A percentile compares a stretch with the other conserved stretches of the same genome.
Evolutionary conservation across 92 coral and sea anemone species (phyloP).

Genomic region (Palythoa grandis): DNA sequence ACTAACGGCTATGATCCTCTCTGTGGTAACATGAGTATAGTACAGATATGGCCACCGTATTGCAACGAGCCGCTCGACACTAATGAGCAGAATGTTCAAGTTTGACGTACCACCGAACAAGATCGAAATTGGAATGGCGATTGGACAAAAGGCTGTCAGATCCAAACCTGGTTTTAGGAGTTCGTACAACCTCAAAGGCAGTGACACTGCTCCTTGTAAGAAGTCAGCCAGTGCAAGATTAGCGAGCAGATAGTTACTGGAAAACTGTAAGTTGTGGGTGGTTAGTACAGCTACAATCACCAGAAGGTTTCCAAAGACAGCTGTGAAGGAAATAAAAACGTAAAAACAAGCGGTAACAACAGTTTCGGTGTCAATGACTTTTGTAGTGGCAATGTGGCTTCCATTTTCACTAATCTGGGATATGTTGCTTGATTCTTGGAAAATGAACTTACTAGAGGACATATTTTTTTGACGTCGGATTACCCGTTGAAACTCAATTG

Average conservation of each 20-base stretch:
- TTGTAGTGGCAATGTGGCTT: background rate
- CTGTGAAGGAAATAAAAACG: constrained; percentile 52
- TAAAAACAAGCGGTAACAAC: constrained; percentile 46
- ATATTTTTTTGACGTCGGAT: background rate
- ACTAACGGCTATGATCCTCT: constrained; percentile 32
- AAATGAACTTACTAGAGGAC: background rate
- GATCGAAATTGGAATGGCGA: constrained; percentile 62
- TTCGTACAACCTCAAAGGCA: constrained; percentile 71
- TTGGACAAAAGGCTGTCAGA: constrained; percentile 49
- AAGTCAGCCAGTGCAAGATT: constrained; percentile 78
- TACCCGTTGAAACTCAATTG: background rate
- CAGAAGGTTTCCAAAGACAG: constrained; percentile 66
- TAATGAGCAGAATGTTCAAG: constrained; percentile 69
- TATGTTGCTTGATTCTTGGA: background rate
- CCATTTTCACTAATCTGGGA: background rate
- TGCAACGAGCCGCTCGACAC: constrained; percentile 75
- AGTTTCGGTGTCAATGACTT: constrained; percentile 18
- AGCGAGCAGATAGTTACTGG: constrained; percentile 69
- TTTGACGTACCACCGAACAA: constrained; percentile 81
- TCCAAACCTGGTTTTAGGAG: constrained; percentile 24
- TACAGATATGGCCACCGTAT: constrained; percentile 75
- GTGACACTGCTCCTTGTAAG: constrained; percentile 69
- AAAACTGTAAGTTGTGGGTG: constrained; percentile 59
- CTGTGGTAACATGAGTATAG: constrained; percentile 54
- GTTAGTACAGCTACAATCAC: constrained; percentile 65